Evolutionary conservation across 2,113 vertebrate genomes (phyloP).

Genomic region (Chaenocephalus aceratus): DNA sequence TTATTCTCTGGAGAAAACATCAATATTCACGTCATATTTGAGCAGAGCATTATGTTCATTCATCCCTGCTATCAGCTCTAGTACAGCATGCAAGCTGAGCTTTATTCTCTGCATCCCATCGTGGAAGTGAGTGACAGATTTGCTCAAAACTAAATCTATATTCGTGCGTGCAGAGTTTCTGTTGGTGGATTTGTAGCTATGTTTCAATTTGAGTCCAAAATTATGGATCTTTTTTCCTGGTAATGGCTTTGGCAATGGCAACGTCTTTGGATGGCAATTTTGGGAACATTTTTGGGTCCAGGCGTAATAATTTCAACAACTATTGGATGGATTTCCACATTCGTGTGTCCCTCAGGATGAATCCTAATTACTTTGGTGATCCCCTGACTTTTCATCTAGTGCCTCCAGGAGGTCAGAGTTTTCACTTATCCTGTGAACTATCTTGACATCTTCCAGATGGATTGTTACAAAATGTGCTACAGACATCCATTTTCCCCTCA

Average conservation of each 20-base stretch:
- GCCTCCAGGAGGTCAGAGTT: background rate
- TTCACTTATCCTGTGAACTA: background rate
- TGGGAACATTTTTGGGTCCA: background rate
- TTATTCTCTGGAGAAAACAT: slow-evolving; percentile 11
- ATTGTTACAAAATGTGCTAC: background rate
- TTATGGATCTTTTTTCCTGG: background rate
- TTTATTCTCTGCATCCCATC: slow-evolving; percentile 2
- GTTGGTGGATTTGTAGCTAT: background rate
- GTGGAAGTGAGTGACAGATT: background rate
- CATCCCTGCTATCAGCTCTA: background rate
- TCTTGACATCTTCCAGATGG: background rate
- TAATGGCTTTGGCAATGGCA: background rate
- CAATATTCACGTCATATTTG: background rate
- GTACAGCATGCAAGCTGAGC: background rate
- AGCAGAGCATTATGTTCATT: slow-evolving; percentile 3
- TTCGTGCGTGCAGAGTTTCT: background rate
- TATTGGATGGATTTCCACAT: background rate
- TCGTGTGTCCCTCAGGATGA: background rate
- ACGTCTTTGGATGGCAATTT: background rate
- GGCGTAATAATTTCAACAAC: background rate
- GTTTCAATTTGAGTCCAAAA: background rate
- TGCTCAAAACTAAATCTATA: background rate
- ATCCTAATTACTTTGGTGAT: background rate
- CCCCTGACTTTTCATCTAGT: background rate
- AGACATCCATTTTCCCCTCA: background rate